A percentile compares a stretch with the other conserved stretches of the same genome.
Evolutionary conservation across 2,797 vertebrate species (phyloP).

Genomic region (Anableps anableps): DNA sequence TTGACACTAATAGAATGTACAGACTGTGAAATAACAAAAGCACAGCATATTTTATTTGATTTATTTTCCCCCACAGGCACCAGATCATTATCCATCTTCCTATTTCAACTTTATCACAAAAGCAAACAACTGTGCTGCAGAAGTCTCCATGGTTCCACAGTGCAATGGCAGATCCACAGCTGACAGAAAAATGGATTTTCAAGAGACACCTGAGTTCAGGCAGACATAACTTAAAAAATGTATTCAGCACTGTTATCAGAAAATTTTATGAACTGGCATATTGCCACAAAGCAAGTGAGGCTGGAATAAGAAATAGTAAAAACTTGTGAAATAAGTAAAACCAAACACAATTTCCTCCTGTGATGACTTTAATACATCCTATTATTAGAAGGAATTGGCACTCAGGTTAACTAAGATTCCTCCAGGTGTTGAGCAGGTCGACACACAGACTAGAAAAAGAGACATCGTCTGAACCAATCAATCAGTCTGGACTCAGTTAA

Average conservation of each 20-base stretch:
- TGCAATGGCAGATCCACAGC: not conserved
- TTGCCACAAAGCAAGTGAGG: not conserved
- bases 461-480: not conserved
- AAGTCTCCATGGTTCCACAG: not conserved
- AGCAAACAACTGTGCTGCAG: not conserved
- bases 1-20: not conserved
- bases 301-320: not conserved
- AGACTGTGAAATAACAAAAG: not conserved
- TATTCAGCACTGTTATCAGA: not conserved
- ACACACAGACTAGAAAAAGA: not conserved
- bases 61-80: not conserved
- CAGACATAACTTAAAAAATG: not conserved
- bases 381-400: not conserved
- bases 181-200: not conserved
- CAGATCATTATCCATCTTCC: not conserved
- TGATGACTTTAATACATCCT: not conserved
- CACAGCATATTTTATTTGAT: not conserved
- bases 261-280: conserved; percentile 9
- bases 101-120: too few relatives aligned
- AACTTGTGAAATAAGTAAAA: not conserved
- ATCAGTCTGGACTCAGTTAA: too few relatives aligned
- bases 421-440: not conserved
- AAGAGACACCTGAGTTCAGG: not conserved
- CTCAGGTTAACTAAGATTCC: not conserved
- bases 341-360: not conserved